Conservation (phyloP, 2,888 invertebrate species). For the Calameuta filiformis region DNA sequence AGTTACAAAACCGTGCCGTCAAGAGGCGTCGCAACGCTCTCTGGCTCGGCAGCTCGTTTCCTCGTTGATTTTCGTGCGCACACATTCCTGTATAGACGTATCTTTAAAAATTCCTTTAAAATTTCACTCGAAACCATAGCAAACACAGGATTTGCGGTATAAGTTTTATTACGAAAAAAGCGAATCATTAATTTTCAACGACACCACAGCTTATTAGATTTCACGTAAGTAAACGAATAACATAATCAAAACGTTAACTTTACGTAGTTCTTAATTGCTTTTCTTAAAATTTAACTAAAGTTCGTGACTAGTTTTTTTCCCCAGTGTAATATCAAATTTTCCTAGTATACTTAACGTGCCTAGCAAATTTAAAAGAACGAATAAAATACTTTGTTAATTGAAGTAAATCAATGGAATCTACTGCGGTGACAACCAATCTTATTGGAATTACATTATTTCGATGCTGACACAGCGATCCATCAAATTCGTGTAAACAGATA, state of each 20-base stretch:
- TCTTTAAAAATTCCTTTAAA: neutral
- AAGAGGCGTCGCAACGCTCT: neutral
- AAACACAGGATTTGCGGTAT: neutral
- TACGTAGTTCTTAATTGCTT: neutral
- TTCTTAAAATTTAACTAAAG: neutral
- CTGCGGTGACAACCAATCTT: neutral
- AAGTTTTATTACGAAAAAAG: neutral
- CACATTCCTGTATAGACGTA: neutral
- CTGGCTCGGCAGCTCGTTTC: neutral
- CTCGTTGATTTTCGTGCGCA: neutral
- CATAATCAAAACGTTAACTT: neutral
- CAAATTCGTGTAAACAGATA: neutral
- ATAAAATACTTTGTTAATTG: neutral
- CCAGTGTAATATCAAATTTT: neutral
- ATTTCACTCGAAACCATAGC: neutral
- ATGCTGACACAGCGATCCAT: neutral
- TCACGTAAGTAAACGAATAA: neutral
- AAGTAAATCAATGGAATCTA: neutral
- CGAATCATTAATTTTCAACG: neutral
- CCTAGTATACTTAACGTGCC: neutral
- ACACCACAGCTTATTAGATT: neutral
- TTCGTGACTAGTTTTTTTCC: neutral
- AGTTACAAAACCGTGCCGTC: conserved; percentile 27
- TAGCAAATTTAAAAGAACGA: neutral
- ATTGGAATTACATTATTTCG: neutral